Evolutionary conservation across 64 coral and sea anemone species (phyloP), one percentile per base, ranked within the genome.

Genomic region (Orbicella faveolata): DNA sequence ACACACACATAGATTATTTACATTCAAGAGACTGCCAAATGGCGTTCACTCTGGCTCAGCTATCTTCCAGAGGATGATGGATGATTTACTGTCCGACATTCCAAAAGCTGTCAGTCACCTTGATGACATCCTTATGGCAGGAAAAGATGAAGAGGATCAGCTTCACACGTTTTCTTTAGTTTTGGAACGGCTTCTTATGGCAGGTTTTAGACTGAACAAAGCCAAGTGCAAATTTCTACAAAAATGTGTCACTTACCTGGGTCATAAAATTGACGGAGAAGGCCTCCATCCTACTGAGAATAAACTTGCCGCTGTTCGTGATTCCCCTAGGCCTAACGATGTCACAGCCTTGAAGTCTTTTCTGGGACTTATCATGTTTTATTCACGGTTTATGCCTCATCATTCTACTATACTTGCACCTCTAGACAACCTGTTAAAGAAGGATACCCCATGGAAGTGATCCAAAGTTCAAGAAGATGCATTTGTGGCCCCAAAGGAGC

Each of bases 1-100:
- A 93, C 66, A 93, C 84, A 35, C 76, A 93, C 74, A 54, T 93
- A 52, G 76, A 25, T 79, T 93, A 17, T 93, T 88, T 78, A 20
- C 84, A 25, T 88, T 88, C 39, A 93, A 80, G 23, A 69, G 91
- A 34, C 34, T 81, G 14, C 84, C 84, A 59, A 92, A 92, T 52
- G 91, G 83, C 70, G 63, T 92, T 48, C 90, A 92, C 72, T 92
- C 83, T 34, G 90, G 75, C 19, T 81, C 83, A 35, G 90, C 83
- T 18, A 80, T 92, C 36, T 93, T 88, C 51, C 91, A 88, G 41
- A 81, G 84, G 41, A 63, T 87, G 0, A 93, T 88, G 84, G 84
- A 87, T 26, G 75, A 62, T 81, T 80, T 78, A 11, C 84, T 93
- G 68, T 63, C 76, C n/a, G 91, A 78, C 39, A 81, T 88, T 87